Percentiles rank a stretch among this genome's conserved stretches.
Evolutionary conservation across 2,113 vertebrate genomes (phyloP).

Genomic region (Hippocampus guttulatus): DNA sequence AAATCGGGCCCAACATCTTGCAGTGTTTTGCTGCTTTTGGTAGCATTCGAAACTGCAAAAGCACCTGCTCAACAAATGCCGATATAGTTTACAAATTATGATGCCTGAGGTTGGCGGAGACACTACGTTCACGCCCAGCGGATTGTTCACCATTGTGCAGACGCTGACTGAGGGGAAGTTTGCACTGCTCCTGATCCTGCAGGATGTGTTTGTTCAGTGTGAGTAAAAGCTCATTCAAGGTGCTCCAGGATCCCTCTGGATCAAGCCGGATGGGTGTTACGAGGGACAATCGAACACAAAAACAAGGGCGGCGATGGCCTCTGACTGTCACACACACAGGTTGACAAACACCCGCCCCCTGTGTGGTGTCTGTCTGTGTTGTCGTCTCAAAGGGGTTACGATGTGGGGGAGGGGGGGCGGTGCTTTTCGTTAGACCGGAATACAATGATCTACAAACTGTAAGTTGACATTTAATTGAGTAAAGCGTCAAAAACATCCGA

Average conservation of each 20-base stretch:
- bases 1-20: no score
- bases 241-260: slow-evolving; percentile 39
- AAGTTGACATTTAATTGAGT: slow-evolving; percentile 5
- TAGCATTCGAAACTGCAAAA: no score
- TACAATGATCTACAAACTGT: slow-evolving; percentile 24
- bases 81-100: no score
- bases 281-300: slow-evolving; percentile 13
- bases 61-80: no score
- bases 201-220: slow-evolving; percentile 36
- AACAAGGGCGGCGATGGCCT: slow-evolving; percentile 19
- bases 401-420: slow-evolving; percentile 19
- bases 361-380: slow-evolving; percentile 34
- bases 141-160: not conserved
- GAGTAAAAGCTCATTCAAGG: slow-evolving; percentile 44
- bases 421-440: slow-evolving; percentile 10
- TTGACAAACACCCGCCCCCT: slow-evolving; percentile 18
- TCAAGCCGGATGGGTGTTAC: slow-evolving; percentile 28
- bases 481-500: not conserved
- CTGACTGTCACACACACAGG: slow-evolving; percentile 25
- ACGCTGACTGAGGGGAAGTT: slow-evolving; percentile 6
- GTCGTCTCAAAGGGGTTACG: slow-evolving; percentile 39
- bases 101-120: not conserved
- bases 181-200: not conserved
- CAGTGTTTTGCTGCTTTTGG: no score
- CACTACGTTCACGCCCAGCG: slow-evolving; percentile 5